These are phyloP conservation scores for Toxostoma redivivum DNA, from an alignment of 2,113 vertebrate species.

Conservation along the genomic window DNA sequence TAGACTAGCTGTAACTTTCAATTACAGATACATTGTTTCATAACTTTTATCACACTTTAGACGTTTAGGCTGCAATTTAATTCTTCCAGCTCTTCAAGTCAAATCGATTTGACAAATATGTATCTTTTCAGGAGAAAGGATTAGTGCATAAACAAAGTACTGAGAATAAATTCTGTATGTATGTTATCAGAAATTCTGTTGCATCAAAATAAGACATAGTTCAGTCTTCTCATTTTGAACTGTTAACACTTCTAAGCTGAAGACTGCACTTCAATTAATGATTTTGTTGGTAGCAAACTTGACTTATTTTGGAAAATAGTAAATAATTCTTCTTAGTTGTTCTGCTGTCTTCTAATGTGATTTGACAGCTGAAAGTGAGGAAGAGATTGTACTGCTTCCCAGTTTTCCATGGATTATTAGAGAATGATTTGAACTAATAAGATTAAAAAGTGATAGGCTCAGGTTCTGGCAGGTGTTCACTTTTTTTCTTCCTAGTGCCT, in stretches of 20 bases:
- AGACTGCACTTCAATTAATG: not conserved
- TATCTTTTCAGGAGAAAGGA: not conserved
- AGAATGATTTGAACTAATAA: not conserved
- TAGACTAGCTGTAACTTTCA: not conserved
- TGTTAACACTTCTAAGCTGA: not conserved
- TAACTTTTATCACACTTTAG: not conserved
- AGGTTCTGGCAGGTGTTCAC: not conserved
- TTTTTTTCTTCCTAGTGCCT: not conserved
- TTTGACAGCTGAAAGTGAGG: not conserved
- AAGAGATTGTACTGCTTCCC: not conserved
- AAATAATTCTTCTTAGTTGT: not conserved
- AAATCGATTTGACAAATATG: not conserved
- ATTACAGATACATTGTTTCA: not conserved
- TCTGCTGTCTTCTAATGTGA: not conserved
- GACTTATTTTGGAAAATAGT: not conserved
- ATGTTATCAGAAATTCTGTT: not conserved
- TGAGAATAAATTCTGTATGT: not conserved
- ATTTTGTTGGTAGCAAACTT: not conserved
- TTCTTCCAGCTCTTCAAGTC: not conserved
- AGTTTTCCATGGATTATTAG: not conserved
- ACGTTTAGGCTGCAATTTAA: accelerated
- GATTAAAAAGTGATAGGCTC: not conserved
- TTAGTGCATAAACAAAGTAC: not conserved
- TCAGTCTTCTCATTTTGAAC: not conserved
- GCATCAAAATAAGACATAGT: not conserved